These are phyloP conservation scores for Acanthurus lineatus DNA, from an alignment of 2,797 vertebrate species.

Conservation along the genomic window DNA sequence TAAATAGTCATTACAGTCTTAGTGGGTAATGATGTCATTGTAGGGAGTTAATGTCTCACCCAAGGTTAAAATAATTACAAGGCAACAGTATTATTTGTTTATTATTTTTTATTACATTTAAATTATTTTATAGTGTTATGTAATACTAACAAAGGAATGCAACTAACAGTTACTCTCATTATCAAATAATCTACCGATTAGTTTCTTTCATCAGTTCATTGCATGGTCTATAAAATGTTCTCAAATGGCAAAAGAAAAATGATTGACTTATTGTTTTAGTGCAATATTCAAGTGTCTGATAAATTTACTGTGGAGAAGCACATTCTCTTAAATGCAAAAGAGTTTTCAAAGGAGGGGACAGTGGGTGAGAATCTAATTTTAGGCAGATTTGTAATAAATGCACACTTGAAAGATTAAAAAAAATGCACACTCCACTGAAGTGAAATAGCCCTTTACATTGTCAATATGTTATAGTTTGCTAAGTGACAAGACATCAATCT, in stretches of 20 bases:
- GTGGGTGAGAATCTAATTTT: too few relatives aligned
- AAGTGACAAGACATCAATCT: constrained; percentile 52
- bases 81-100: neutral
- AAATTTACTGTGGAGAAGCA: neutral
- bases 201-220: neutral
- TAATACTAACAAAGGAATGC: neutral
- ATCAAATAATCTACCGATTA: neutral
- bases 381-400: constrained; percentile 20
- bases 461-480: constrained; percentile 20
- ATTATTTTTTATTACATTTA: neutral
- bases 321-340: neutral
- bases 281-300: neutral
- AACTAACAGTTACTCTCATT: neutral
- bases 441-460: constrained; percentile 14
- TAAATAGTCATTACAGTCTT: constrained; percentile 25
- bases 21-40: constrained; percentile 20
- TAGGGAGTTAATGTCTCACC: neutral
- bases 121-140: neutral
- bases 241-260: neutral
- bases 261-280: neutral
- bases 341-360: too few relatives aligned
- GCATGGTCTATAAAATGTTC: neutral
- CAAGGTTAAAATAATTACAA: constrained; percentile 8
- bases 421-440: neutral
- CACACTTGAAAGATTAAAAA: constrained; percentile 12